Evolutionary conservation across 2,797 vertebrate species (phyloP).

Genomic region (Alcedo atthis): DNA sequence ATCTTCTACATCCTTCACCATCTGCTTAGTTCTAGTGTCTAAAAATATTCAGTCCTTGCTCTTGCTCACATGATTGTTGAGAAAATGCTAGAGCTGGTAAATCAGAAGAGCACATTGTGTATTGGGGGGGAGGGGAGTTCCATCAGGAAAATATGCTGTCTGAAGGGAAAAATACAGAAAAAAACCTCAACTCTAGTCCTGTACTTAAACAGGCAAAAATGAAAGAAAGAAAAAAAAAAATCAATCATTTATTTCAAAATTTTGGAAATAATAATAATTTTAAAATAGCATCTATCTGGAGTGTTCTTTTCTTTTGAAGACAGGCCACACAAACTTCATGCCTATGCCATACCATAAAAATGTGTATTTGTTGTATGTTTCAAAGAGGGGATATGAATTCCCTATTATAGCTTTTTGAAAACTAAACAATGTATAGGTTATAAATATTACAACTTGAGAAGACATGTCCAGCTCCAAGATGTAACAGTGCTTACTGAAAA

Average conservation of each 20-base stretch:
- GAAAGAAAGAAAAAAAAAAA: background rate
- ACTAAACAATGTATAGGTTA: background rate
- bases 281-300: background rate
- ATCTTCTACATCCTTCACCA: slow-evolving; percentile 50
- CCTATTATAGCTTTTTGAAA: background rate
- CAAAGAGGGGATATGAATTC: background rate
- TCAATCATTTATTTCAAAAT: background rate
- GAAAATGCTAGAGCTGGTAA: slow-evolving; percentile 66
- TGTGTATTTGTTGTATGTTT: background rate
- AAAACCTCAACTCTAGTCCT: background rate
- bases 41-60: slow-evolving; percentile 54
- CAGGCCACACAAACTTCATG: background rate
- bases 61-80: slow-evolving; percentile 62
- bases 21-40: slow-evolving; percentile 48
- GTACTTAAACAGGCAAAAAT: slow-evolving; percentile 33
- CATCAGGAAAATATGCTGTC: slow-evolving; percentile 53
- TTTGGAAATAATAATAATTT: too few relatives aligned
- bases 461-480: background rate
- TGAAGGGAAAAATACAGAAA: slow-evolving; percentile 58
- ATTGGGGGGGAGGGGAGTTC: slow-evolving; percentile 4
- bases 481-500: background rate
- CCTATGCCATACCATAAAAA: background rate
- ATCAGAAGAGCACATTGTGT: slow-evolving; percentile 53
- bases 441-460: slow-evolving; percentile 2
- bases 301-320: slow-evolving; percentile 13